Conservation (phyloP, 2,113 vertebrate genomes). For the Choloepus hoffmanni region DNA sequence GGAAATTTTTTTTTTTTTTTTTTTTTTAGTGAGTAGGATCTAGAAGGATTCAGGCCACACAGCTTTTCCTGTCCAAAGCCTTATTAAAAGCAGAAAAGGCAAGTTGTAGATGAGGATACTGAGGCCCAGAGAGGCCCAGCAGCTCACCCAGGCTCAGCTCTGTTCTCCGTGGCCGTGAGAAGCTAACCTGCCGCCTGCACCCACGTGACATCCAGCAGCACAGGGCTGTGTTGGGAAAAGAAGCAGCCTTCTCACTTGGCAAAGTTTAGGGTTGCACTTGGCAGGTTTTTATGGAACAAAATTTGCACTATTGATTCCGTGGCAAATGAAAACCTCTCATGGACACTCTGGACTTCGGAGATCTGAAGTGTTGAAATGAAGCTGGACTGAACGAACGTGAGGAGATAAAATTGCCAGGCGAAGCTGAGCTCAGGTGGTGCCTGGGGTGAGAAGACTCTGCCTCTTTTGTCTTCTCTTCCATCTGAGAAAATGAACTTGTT, state of each 20-base stretch:
- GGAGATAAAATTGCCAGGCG: constrained; percentile 28
- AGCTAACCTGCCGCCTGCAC: neutral
- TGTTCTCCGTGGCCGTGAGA: neutral
- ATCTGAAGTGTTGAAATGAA: constrained; percentile 63
- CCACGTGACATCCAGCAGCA: neutral
- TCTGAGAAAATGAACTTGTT: constrained; percentile 58
- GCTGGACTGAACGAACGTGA: neutral
- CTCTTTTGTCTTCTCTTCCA: constrained; percentile 39
- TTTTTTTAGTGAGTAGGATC: neutral
- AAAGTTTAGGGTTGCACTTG: constrained; percentile 64
- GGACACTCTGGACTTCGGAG: constrained; percentile 65
- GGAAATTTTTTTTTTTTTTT: neutral
- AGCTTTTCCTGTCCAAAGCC: neutral
- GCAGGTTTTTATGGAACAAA: constrained; percentile 69
- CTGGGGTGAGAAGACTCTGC: constrained; percentile 31
- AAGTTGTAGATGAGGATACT: neutral
- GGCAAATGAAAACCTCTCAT: constrained; percentile 67
- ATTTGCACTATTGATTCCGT: constrained; percentile 69
- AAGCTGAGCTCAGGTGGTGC: constrained; percentile 59
- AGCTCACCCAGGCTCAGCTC: neutral
- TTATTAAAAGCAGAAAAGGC: constrained; percentile 19
- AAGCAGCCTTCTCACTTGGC: neutral
- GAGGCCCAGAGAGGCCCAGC: neutral
- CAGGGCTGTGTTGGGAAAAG: neutral
- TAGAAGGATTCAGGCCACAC: neutral